A percentile compares a stretch with the other conserved stretches of the same genome.
Evolutionary conservation across 2,113 vertebrate genomes (phyloP).

Genomic region (Butorides virescens): DNA sequence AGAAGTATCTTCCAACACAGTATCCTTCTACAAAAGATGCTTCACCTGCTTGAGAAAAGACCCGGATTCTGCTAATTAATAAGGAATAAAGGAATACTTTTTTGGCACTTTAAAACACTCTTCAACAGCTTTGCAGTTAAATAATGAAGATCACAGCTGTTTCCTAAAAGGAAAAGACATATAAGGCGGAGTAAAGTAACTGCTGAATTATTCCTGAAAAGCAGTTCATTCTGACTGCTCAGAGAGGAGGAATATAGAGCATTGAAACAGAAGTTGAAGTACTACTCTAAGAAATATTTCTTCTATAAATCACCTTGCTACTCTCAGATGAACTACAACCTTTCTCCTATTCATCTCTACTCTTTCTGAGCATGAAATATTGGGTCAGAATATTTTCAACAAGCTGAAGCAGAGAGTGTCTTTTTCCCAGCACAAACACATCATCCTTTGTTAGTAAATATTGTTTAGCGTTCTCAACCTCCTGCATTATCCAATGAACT

Average conservation of each 20-base stretch:
- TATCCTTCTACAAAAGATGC: neutral
- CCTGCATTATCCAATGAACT: neutral
- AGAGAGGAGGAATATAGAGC: neutral
- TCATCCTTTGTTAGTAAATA: neutral
- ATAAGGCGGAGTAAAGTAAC: neutral
- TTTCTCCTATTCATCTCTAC: neutral
- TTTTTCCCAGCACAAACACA: fast-evolving
- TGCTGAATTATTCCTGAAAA: neutral
- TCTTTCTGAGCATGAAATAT: neutral
- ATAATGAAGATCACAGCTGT: neutral
- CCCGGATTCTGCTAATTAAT: neutral
- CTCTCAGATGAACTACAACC: neutral
- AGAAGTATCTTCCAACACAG: neutral
- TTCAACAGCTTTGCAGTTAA: neutral
- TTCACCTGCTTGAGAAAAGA: neutral
- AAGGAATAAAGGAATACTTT: neutral
- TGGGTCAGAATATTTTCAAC: neutral
- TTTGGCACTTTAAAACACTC: neutral
- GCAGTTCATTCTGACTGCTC: neutral
- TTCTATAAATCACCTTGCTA: neutral
- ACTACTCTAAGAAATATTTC: neutral
- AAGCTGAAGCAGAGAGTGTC: neutral
- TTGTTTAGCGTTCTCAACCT: neutral
- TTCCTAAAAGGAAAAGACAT: neutral
- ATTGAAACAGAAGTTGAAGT: neutral